phyloP scores from a whole-genome alignment of 2,797 vertebrate genomes.

The Enteromius argenteus region DNA sequence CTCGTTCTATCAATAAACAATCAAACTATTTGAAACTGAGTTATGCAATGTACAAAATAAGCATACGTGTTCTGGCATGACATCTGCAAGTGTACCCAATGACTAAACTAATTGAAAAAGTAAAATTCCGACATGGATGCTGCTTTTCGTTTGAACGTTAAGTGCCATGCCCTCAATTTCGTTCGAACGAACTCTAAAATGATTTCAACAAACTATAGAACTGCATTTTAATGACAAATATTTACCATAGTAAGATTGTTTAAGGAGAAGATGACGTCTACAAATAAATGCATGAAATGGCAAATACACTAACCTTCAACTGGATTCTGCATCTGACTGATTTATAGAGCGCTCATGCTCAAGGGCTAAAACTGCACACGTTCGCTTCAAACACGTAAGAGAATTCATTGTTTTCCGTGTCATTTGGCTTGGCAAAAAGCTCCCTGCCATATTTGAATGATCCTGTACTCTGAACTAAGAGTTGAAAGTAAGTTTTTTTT shows the following conservation, averaged over 20 bases:
- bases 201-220: slow-evolving; percentile 30
- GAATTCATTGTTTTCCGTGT: slow-evolving; percentile 88
- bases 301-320: slow-evolving; percentile 61
- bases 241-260: slow-evolving; percentile 28
- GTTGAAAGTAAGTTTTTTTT: slow-evolving; percentile 88
- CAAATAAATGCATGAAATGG: slow-evolving; percentile 47
- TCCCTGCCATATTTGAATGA: slow-evolving; percentile 88
- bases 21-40: slow-evolving; percentile 80
- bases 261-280: slow-evolving; percentile 44
- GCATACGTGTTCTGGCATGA: slow-evolving; percentile 69
- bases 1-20: slow-evolving; percentile 84
- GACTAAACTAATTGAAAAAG: slow-evolving; percentile 52
- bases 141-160: slow-evolving; percentile 44
- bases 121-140: slow-evolving; percentile 44
- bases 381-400: slow-evolving; percentile 74
- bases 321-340: slow-evolving; percentile 70
- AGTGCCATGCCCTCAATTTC: slow-evolving; percentile 36
- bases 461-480: slow-evolving; percentile 92
- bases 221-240: slow-evolving; percentile 49
- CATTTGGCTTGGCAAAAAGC: slow-evolving; percentile 90
- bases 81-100: slow-evolving; percentile 66
- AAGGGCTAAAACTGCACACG: slow-evolving; percentile 73
- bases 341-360: slow-evolving; percentile 75
- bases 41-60: slow-evolving; percentile 80
- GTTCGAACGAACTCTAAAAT: slow-evolving; percentile 34